These are phyloP conservation scores for Tridacna crocea DNA, from an alignment of 2,888 invertebrate genomes.

Conservation along the genomic window DNA sequence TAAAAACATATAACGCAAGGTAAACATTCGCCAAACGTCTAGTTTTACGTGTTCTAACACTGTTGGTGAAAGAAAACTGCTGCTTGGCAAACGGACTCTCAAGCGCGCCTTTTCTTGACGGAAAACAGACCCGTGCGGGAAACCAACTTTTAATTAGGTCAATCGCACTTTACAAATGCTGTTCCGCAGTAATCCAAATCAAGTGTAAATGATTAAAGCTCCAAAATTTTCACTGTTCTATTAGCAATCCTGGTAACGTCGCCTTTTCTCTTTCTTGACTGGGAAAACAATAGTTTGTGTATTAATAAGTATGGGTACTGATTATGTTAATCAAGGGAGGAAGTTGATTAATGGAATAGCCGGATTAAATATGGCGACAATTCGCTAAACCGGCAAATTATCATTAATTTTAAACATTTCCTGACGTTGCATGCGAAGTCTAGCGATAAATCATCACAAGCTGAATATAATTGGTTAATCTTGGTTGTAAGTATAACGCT, in stretches of 20 bases:
- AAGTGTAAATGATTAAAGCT: too few relatives aligned
- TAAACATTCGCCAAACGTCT: too few relatives aligned
- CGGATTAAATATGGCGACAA: slow-evolving; percentile 45
- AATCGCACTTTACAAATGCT: neutral
- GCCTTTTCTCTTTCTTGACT: too few relatives aligned
- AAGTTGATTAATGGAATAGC: slow-evolving; percentile 26
- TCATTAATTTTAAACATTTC: slow-evolving; percentile 5
- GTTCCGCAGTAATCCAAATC: too few relatives aligned
- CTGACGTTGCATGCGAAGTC: neutral
- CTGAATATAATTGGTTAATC: neutral
- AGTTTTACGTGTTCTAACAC: too few relatives aligned
- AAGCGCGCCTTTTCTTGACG: slow-evolving; percentile 17
- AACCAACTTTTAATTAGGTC: slow-evolving; percentile 10
- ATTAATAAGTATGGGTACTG: too few relatives aligned
- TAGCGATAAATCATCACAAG: neutral
- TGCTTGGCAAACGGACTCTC: neutral
- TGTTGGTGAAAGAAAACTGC: too few relatives aligned
- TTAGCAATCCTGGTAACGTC: too few relatives aligned
- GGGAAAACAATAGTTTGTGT: too few relatives aligned
- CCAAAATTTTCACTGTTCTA: too few relatives aligned
- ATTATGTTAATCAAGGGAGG: slow-evolving; percentile 17
- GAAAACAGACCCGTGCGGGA: neutral
- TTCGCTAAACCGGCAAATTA: slow-evolving; percentile 39
- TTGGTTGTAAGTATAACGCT: neutral
- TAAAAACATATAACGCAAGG: too few relatives aligned